phyloP scores from a whole-genome alignment of 2,113 vertebrate genomes.

The Otus sunia region DNA sequence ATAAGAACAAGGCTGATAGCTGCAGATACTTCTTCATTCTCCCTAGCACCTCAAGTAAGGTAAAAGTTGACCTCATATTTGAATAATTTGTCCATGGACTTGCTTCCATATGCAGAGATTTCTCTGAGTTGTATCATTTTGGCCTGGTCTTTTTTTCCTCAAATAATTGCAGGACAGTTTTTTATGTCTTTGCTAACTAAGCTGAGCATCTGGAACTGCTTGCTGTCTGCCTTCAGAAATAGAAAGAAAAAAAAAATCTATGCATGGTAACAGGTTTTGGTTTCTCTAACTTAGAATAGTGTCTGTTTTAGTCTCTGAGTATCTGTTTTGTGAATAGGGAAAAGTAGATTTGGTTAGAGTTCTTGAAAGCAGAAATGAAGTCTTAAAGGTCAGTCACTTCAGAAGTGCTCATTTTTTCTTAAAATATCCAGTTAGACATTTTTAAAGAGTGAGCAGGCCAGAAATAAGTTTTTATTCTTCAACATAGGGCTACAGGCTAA shows the following conservation, averaged over 20 bases:
- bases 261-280: not conserved
- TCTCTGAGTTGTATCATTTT: not conserved
- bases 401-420: not conserved
- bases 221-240: not conserved
- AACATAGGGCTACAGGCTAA: not conserved
- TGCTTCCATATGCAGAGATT: not conserved
- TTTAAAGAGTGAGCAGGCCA: not conserved
- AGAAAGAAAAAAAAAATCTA: not conserved
- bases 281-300: not conserved
- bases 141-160: not conserved
- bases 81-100: not conserved
- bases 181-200: not conserved
- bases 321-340: not conserved
- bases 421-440: not conserved
- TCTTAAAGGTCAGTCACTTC: not conserved
- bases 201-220: not conserved
- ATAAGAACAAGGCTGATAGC: not conserved
- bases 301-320: not conserved
- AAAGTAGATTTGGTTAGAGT: not conserved
- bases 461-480: not conserved
- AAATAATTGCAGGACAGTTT: not conserved
- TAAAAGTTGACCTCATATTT: not conserved
- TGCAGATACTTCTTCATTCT: not conserved
- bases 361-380: not conserved
- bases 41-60: not conserved